Evolutionary conservation across 2,888 invertebrate species (phyloP), one percentile per base, ranked within the genome.

Genomic region (Chelonus formosanus): DNA sequence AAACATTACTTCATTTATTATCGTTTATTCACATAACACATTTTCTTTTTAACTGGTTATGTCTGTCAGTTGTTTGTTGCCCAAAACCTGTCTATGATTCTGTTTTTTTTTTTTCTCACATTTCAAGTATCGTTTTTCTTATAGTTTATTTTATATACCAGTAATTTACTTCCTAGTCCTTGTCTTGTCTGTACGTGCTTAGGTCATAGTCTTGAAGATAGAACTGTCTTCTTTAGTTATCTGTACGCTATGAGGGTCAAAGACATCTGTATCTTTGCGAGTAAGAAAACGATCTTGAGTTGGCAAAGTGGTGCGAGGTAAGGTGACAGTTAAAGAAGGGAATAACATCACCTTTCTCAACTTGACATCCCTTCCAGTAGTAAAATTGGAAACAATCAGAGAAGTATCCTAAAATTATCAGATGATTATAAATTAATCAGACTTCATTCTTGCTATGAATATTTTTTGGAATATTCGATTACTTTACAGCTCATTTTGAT

Each of bases 261-360:
- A 40, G 40, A 40, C 40, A 6, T 40, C 40, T 40, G 40, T 40
- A 40, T 40, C 53, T 62, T 43, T 53, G 63, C 32, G 61, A 57
- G 60, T 65, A 67, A 62, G 63, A 65, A 67, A 63, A 71, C 68
- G 56, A 68, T 67, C 68, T 61, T 67, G 69, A 69, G 64, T 73
- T 72, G 71, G 69, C 62, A 65, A 56, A 65, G 68, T 63, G 58
- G 67, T 68, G 70, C 60, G 64, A 48, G 44, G 67, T 58, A 63
- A 56, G 67, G 65, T 60, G 58, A 67, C 62, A 56, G 58, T 58
- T 58, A 45, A 32, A 32, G 44, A 34, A 32, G 56, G 52, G 65
- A 59, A 64, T 71, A 67, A 54, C 65, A 60, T 70, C 68, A 70
- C 71, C 58, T 54, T 40, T 40, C 40, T 40, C 6, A 40, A 3